Conservation (phyloP, 1,140 invertebrate genomes). For the Drosophila azteca region DNA sequence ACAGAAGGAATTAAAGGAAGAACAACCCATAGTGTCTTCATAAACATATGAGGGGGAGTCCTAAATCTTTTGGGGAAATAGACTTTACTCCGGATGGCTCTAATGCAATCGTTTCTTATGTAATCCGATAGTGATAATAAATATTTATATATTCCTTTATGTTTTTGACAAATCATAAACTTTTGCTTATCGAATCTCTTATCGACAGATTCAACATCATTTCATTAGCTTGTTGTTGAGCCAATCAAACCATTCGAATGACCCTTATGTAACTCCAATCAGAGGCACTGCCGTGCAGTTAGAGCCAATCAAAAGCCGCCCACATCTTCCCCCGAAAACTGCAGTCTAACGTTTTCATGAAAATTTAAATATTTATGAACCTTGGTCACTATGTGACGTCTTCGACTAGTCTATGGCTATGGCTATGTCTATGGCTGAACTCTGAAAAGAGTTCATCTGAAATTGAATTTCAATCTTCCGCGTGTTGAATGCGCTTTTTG, state of each 20-base stretch:
- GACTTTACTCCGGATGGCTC: too few relatives aligned
- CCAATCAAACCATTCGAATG: constrained; percentile 17
- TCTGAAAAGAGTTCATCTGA: constrained; percentile 10
- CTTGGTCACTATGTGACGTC: constrained; percentile 28
- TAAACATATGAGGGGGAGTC: too few relatives aligned
- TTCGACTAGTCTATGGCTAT: constrained; percentile 34
- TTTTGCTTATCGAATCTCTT: neutral
- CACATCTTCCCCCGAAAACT: constrained; percentile 15
- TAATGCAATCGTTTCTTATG: too few relatives aligned
- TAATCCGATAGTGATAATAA: too few relatives aligned
- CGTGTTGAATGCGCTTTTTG: constrained; percentile 44
- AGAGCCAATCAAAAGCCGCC: constrained; percentile 22
- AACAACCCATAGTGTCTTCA: too few relatives aligned
- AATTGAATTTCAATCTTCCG: constrained; percentile 45
- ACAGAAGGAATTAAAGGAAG: too few relatives aligned
- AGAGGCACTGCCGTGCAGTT: neutral
- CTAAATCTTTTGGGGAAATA: too few relatives aligned
- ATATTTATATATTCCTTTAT: too few relatives aligned
- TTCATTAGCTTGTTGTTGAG: neutral
- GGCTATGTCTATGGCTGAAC: constrained; percentile 21
- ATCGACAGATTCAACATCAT: constrained; percentile 8
- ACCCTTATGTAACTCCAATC: too few relatives aligned
- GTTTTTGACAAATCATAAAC: too few relatives aligned
- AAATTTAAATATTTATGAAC: constrained; percentile 32
- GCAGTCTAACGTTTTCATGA: constrained; percentile 12